Conservation (phyloP, 2,113 vertebrate species). For the Heterocephalus glaber region DNA sequence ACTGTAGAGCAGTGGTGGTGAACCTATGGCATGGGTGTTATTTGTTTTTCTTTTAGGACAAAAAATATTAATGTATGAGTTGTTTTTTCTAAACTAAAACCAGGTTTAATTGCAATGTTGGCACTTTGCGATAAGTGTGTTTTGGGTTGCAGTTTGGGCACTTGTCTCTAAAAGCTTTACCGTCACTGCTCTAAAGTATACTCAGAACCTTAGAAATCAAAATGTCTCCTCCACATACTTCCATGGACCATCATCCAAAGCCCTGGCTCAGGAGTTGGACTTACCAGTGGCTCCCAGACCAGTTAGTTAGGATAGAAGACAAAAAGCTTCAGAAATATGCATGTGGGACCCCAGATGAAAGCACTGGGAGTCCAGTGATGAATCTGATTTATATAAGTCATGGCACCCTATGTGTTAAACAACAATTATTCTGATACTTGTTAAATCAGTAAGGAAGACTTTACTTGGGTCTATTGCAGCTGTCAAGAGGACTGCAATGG, state of each 20-base stretch:
- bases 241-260: background rate
- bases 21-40: background rate
- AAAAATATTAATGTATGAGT: background rate
- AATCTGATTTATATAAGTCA: background rate
- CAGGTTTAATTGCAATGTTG: background rate
- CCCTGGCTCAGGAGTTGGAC: background rate
- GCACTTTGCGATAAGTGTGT: background rate
- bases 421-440: background rate
- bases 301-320: background rate
- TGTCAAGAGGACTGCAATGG: background rate
- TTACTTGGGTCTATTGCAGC: background rate
- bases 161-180: too few species aligned
- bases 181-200: background rate
- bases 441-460: background rate
- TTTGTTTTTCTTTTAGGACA: background rate
- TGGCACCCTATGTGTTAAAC: background rate
- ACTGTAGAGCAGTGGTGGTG: background rate
- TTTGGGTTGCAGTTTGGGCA: background rate
- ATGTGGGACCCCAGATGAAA: background rate
- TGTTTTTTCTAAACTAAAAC: background rate
- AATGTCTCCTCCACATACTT: background rate
- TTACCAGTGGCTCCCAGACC: background rate
- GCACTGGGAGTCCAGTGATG: background rate
- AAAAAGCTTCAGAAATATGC: background rate
- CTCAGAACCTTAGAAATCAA: background rate